phyloP scores from a whole-genome alignment of 2,113 vertebrate genomes.

The Axis porcinus region DNA sequence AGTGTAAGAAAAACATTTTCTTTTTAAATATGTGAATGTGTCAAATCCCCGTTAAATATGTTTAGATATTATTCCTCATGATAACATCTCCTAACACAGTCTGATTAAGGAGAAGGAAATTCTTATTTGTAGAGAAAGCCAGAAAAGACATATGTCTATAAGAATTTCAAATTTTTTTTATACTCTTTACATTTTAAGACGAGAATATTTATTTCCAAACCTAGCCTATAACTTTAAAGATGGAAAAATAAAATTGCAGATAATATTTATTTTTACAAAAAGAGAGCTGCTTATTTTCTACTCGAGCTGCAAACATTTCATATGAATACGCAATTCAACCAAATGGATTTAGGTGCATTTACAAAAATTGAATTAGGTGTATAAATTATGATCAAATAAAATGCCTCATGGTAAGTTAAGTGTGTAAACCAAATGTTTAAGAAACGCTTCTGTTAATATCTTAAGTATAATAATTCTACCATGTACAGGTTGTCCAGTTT shows the following conservation, averaged over 20 bases:
- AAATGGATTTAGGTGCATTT: not conserved
- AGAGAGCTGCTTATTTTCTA: not conserved
- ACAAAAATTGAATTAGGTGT: not conserved
- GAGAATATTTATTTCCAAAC: not conserved
- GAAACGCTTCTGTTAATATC: not conserved
- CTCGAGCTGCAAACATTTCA: not conserved
- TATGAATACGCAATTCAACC: not conserved
- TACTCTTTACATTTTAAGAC: not conserved
- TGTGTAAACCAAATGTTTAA: conserved; percentile 18
- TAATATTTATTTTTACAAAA: not conserved
- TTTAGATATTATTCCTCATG: not conserved
- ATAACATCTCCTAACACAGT: not conserved
- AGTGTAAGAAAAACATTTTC: not conserved
- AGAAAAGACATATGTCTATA: not conserved
- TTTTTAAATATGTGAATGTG: not conserved
- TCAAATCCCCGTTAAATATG: not conserved
- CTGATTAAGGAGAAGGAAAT: not conserved
- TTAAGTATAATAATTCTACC: not conserved
- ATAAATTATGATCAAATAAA: conserved; percentile 8
- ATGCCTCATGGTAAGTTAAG: not conserved
- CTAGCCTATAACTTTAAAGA: not conserved
- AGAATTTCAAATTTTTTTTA: not conserved
- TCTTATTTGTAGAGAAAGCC: not conserved
- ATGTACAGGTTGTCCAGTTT: not conserved
- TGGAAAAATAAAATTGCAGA: not conserved